Evolutionary conservation across 2,113 vertebrate genomes (phyloP), one percentile per base, ranked within the genome.

Genomic region (Herpailurus yagouaroundi): DNA sequence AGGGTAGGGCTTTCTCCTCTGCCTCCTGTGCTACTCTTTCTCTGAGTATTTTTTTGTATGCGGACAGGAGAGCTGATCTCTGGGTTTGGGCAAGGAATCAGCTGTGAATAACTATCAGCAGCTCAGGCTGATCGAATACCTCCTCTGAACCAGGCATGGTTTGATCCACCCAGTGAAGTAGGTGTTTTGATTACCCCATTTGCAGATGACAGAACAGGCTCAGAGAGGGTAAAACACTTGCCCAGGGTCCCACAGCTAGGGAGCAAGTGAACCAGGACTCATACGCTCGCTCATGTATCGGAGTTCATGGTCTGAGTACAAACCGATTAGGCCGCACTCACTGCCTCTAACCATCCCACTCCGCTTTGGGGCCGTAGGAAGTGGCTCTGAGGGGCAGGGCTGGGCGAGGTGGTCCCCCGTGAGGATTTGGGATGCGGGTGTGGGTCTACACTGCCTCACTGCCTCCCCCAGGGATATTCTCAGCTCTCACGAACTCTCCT

Each of bases 401-500:
- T 85, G 48, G 31, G 81, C 63, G 27, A 89, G 27, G 8, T n/a
- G 18, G n/a, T 68, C 73, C 73, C 82, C 31, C 3, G 11, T 4
- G 29, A 94, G 36, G 36, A 81, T 60, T 23, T 36, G 29, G 38
- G 50, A 33, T 1, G 0, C 0, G 4, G 71, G 10, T 38, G 1
- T 45, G 0, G 81, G 27, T 84, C 7, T 29, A 77, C 41, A 60
- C 60, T 68, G 74, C 88, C 87, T 48, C 41, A 60, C 73, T 27
- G 1, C 71, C 5, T 41, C 45, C 74, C 92, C 84, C 57, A 0
- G 41, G 84, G 94, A n/a, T 63, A 18, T 87, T 93, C 69, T 82
- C 4, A 0, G 81, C 76, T 38, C 16, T 96, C 31, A 77, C 50
- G 12, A 68, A 45, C 77, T 98, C 97, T 23, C 11, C 94, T 97